phyloP scores from a whole-genome alignment of 2,888 invertebrate species.

The Andrena flavipes region DNA sequence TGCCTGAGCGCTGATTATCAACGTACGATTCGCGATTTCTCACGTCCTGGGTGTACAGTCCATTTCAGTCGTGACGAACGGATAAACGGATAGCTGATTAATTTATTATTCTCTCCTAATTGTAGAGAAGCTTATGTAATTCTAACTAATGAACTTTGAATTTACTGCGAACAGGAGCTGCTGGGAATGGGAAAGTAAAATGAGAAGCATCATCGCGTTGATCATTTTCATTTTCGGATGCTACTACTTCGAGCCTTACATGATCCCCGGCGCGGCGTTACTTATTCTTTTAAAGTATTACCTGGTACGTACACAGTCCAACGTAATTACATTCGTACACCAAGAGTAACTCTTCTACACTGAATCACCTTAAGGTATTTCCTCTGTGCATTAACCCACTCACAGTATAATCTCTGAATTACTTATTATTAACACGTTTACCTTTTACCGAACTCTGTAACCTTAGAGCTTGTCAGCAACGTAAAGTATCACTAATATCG shows the following conservation, averaged over 20 bases:
- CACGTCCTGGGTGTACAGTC: background rate
- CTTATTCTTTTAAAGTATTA: conserved; percentile 92
- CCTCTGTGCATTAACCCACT: background rate
- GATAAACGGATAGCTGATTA: background rate
- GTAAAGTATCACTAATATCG: too few relatives aligned
- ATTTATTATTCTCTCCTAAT: too few relatives aligned
- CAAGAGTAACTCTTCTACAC: background rate
- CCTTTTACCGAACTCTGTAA: background rate
- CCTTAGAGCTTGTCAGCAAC: background rate
- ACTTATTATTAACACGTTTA: background rate
- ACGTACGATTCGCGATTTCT: background rate
- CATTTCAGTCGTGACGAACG: background rate
- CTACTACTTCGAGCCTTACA: conserved; percentile 98
- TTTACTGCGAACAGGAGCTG: conserved; percentile 89
- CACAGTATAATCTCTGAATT: background rate
- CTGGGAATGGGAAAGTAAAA: conserved; percentile 98
- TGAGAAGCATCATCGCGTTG: conserved; percentile 93
- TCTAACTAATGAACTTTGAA: background rate
- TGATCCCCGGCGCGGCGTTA: conserved; percentile 94
- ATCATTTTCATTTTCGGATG: conserved; percentile 94
- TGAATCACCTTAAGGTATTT: background rate
- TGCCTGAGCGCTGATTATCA: conserved; percentile 14
- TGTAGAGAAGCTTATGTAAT: too few relatives aligned
- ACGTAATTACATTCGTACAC: background rate
- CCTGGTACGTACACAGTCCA: conserved; percentile 85